Base-by-base conservation (phyloP, 2,113 vertebrate species). In the Microcebus griseorufus region DNA sequence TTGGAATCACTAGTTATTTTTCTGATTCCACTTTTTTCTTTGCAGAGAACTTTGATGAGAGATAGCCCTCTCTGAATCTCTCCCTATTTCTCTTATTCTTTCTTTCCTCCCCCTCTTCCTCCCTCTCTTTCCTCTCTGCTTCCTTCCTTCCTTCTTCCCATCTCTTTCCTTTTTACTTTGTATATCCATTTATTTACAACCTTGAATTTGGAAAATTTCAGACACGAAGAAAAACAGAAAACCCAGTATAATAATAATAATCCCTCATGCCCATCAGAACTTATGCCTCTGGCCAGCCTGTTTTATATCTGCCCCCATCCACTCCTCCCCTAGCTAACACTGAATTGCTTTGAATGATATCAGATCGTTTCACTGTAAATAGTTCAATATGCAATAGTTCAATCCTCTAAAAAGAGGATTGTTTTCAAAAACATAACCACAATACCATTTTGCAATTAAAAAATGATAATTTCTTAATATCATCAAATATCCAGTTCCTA, bases 141-240 rank as follows among this genome's bases (percentile, higher is more conserved):
- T 45, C 72, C 67, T 60, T 78, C 34, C 17, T 13, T 25, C 4
- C 23, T 8, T 18, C 6, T 37, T 12, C 5, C 45, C 25, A 4
- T 51, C 7, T 0, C 37, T 7, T 6, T 12, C 17, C n/a, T 14
- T 72, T 4, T 39, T 8, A 34, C 14, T 9, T 86, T 60, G 14
- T 34, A 65, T 88, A 76, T 55, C 5, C 73, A 23, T 81, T 92
- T 70, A 42, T 22, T 96, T 86, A 86, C 34, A 93, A 48, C 37
- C 34, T 88, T 88, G 60, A 81, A 81, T 55, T 48, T 37, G n/a
- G 6, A 92, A 85, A 80, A 27, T 86, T 32, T 72, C 53, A 89
- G 79, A 53, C 39, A 58, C 2, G 17, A 1, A 64, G 37, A 88
- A 88, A 76, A 55, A 2, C 14, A 76, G 60, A 75, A n/a, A 92